These are phyloP conservation scores for Andrena fulva DNA, from an alignment of 2,888 invertebrate genomes.

Conservation along the genomic window DNA sequence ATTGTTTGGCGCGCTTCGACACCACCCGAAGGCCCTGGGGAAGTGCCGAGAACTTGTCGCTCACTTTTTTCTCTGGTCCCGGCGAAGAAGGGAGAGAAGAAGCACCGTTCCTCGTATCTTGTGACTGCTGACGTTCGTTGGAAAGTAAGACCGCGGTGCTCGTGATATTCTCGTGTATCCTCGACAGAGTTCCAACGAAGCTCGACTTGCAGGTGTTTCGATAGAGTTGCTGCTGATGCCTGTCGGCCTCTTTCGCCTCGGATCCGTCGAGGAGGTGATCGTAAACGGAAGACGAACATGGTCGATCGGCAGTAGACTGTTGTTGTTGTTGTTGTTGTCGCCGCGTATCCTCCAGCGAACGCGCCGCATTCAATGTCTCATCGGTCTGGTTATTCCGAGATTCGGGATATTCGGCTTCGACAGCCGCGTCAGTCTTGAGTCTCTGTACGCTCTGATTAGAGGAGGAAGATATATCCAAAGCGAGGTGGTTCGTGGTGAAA, in stretches of 20 bases:
- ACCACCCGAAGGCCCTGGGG: constrained; percentile 88
- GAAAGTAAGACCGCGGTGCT: constrained; percentile 53
- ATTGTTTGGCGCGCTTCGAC: constrained; percentile 90
- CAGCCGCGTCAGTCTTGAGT: constrained; percentile 85
- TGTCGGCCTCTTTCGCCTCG: constrained; percentile 24
- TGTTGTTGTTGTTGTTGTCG: constrained; percentile 49
- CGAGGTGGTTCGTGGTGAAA: constrained; percentile 21
- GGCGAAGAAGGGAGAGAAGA: constrained; percentile 82
- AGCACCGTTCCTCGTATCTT: constrained; percentile 85
- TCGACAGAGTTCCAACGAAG: constrained; percentile 88
- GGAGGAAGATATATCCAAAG: constrained; percentile 81
- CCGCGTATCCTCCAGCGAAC: constrained; percentile 52
- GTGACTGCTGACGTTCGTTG: constrained; percentile 71
- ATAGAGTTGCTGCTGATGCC: constrained; percentile 34
- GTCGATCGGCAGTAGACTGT: constrained; percentile 61
- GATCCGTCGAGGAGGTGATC: constrained; percentile 40
- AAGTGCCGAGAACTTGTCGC: constrained; percentile 81
- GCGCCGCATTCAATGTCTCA: constrained; percentile 31
- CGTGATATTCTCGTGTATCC: constrained; percentile 88
- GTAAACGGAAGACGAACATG: constrained; percentile 54
- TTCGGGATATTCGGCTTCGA: constrained; percentile 74
- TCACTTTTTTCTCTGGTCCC: constrained; percentile 80
- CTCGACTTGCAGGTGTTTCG: constrained; percentile 74
- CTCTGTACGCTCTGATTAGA: constrained; percentile 85
- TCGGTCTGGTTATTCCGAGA: constrained; percentile 30